phyloP scores from a whole-genome alignment of 92 coral and sea anemone genomes.

The Palythoa caribaeorum region DNA sequence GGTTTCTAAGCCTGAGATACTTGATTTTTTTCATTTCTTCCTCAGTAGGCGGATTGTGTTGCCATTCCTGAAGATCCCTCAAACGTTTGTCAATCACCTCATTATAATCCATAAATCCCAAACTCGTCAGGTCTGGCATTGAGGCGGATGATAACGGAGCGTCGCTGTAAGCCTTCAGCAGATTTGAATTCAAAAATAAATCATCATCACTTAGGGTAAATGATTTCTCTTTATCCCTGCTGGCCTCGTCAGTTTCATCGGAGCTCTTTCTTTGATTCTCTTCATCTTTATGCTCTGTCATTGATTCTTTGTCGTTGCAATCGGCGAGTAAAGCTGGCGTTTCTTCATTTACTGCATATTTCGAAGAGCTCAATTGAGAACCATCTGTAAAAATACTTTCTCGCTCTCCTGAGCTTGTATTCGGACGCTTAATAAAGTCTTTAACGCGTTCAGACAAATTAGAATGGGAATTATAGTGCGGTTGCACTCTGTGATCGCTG shows the following conservation, averaged over 20 bases:
- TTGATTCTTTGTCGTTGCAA: background rate
- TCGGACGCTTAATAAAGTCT: constrained; percentile 68
- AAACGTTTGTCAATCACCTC: constrained; percentile 84
- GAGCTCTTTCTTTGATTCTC: background rate
- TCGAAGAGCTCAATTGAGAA: background rate
- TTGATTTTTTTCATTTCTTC: constrained; percentile 88
- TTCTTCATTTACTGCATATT: constrained; percentile 35
- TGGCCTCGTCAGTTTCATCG: constrained; percentile 9
- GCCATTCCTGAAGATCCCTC: constrained; percentile 65
- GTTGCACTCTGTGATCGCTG: background rate
- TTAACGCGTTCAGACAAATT: constrained; percentile 59
- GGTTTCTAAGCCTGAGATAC: constrained; percentile 77
- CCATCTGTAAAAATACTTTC: background rate
- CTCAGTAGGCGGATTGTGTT: constrained; percentile 69
- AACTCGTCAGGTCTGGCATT: constrained; percentile 79
- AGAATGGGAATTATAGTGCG: background rate
- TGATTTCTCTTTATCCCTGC: constrained; percentile 24
- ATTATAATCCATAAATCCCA: constrained; percentile 89
- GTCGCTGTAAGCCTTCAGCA: constrained; percentile 69
- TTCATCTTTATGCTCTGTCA: background rate
- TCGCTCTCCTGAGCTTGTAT: constrained; percentile 54
- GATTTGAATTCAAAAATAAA: constrained; percentile 70
- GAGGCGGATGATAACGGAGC: constrained; percentile 58
- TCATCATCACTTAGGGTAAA: constrained; percentile 50
- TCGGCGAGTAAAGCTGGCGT: too few relatives aligned